Percentiles rank a stretch among this genome's conserved stretches.
Evolutionary conservation across 2,888 invertebrate genomes (phyloP).

Genomic region (Zhuqinia jingwanae): DNA sequence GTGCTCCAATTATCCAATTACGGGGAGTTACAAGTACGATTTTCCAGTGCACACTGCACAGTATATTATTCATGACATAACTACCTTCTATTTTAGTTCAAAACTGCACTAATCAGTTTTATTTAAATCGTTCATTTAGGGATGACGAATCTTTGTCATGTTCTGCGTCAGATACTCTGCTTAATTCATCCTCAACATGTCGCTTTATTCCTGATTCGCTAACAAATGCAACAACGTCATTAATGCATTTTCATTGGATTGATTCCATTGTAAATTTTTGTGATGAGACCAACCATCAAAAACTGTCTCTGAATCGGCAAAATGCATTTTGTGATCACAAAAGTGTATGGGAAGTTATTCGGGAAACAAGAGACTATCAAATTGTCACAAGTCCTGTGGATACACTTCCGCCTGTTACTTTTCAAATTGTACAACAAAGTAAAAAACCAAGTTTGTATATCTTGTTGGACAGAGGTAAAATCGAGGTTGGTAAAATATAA

Average conservation of each 20-base stretch:
- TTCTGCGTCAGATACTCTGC: slow-evolving; percentile 9
- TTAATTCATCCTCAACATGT: slow-evolving; percentile 58
- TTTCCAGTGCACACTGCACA: too few relatives aligned
- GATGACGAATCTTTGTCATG: background rate
- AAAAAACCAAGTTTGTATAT: slow-evolving; percentile 66
- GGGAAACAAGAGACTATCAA: slow-evolving; percentile 70
- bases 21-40: slow-evolving; percentile 64
- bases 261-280: slow-evolving; percentile 82
- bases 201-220: slow-evolving; percentile 65
- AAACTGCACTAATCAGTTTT: background rate
- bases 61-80: too few relatives aligned
- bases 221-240: slow-evolving; percentile 66
- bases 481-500: background rate
- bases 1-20: slow-evolving; percentile 69
- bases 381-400: slow-evolving; percentile 58
- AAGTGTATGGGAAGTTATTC: slow-evolving; percentile 76
- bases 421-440: slow-evolving; percentile 57
- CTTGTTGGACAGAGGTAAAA: slow-evolving; percentile 67
- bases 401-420: slow-evolving; percentile 37
- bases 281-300: slow-evolving; percentile 84
- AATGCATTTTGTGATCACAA: slow-evolving; percentile 80
- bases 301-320: slow-evolving; percentile 85
- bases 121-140: background rate
- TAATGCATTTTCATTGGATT: slow-evolving; percentile 77
- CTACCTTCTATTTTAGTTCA: background rate